Percentiles rank a stretch among this genome's conserved stretches.
Evolutionary conservation across 2,797 vertebrate genomes (phyloP).

Genomic region (Ctenosaura bakeri): DNA sequence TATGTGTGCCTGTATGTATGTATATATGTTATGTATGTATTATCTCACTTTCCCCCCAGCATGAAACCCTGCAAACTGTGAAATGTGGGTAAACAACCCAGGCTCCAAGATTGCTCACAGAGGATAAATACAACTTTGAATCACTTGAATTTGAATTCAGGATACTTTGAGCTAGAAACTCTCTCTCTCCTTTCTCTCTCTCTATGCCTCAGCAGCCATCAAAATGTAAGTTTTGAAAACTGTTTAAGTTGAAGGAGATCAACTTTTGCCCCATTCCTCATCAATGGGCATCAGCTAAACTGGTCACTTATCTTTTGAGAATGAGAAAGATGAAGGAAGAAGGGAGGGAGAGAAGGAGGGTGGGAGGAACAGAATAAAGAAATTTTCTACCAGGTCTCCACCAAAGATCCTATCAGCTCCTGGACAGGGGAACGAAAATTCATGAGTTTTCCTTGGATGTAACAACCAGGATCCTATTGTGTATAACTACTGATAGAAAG

Average conservation of each 20-base stretch:
- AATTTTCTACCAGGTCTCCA: not conserved
- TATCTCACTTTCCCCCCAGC: too few relatives aligned
- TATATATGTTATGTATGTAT: too few relatives aligned
- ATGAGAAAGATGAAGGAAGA: not conserved
- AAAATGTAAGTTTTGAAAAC: not conserved
- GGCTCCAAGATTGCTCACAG: slow-evolving; percentile 1
- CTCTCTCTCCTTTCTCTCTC: not conserved
- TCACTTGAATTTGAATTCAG: slow-evolving; percentile 6
- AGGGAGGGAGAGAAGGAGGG: too few relatives aligned
- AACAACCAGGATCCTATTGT: too few relatives aligned
- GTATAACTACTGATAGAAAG: not conserved
- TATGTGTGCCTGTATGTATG: too few relatives aligned
- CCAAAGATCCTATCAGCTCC: not conserved
- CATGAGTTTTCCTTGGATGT: not conserved
- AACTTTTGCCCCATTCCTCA: not conserved
- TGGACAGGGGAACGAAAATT: not conserved
- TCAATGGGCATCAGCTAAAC: not conserved
- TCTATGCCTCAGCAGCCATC: not conserved
- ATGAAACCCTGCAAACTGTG: not conserved
- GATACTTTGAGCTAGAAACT: not conserved
- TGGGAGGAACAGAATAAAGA: not conserved
- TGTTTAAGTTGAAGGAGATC: not conserved
- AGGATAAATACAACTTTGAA: slow-evolving; percentile 43
- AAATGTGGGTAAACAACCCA: not conserved
- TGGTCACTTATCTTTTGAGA: slow-evolving; percentile 30